phyloP scores from a whole-genome alignment of 2,888 invertebrate species.

The Mermis nigrescens region DNA sequence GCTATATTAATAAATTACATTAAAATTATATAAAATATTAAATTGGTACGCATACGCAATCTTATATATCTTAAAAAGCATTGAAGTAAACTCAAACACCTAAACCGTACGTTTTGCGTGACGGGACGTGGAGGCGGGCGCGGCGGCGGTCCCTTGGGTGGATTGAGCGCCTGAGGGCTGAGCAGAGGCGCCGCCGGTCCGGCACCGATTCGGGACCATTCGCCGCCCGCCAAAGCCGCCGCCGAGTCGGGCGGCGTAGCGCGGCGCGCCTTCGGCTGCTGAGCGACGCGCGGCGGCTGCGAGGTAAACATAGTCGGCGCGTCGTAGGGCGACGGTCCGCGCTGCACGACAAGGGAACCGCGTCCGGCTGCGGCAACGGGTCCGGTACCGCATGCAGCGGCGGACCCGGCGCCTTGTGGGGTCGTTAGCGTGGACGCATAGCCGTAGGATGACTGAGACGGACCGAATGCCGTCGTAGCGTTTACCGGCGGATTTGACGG shows the following conservation, averaged over 20 bases:
- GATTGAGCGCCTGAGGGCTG: neutral
- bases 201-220: neutral
- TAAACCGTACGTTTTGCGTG: neutral
- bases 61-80: too few species aligned
- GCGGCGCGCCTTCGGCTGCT: neutral
- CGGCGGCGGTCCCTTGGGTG: conserved; percentile 25
- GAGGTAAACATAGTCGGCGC: neutral
- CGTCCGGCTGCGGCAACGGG: neutral
- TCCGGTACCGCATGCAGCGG: neutral
- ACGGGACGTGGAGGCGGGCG: conserved; percentile 24
- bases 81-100: neutral
- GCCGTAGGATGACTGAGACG: too few species aligned
- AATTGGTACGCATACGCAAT: too few species aligned
- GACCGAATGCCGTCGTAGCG: neutral
- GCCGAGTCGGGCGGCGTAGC: neutral
- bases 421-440: too few species aligned
- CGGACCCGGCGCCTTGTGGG: neutral
- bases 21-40: too few species aligned
- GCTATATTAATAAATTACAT: too few species aligned
- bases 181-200: neutral
- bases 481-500: neutral
- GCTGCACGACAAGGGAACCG: too few species aligned
- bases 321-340: neutral
- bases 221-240: neutral
- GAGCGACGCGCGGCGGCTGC: neutral